These are phyloP conservation scores for Ormyrus thymus DNA, from an alignment of 2,888 invertebrate species.

Conservation along the genomic window DNA sequence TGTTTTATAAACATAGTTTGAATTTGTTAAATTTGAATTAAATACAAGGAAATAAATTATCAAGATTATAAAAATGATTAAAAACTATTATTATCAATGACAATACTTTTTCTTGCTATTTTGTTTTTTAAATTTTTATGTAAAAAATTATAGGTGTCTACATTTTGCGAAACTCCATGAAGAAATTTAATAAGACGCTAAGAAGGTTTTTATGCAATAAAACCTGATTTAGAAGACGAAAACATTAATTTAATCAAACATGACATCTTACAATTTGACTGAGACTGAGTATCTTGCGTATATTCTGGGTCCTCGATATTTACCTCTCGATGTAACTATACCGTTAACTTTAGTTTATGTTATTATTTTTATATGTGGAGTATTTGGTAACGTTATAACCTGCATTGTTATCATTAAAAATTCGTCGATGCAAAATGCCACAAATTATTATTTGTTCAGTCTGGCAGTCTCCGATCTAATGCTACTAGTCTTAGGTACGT, in stretches of 20 bases:
- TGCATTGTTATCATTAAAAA: constrained; percentile 90
- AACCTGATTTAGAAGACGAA: too few relatives aligned
- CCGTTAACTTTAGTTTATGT: constrained; percentile 84
- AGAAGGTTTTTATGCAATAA: too few relatives aligned
- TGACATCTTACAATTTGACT: constrained; percentile 65
- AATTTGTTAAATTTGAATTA: too few relatives aligned
- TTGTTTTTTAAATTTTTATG: too few relatives aligned
- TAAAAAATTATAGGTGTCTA: too few relatives aligned
- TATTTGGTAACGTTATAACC: constrained; percentile 89
- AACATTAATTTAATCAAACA: constrained; percentile 1
- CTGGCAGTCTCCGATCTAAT: constrained; percentile 90
- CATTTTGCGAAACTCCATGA: too few relatives aligned
- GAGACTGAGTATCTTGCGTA: constrained; percentile 70
- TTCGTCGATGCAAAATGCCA: constrained; percentile 90
- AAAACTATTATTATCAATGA: too few relatives aligned
- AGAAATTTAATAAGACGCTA: too few relatives aligned
- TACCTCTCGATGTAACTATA: constrained; percentile 69
- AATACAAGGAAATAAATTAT: too few relatives aligned
- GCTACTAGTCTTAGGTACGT: constrained; percentile 88
- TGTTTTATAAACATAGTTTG: too few relatives aligned
- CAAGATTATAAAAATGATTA: too few relatives aligned
- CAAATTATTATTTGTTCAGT: constrained; percentile 94
- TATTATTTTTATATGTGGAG: constrained; percentile 87
- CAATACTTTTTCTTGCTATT: too few relatives aligned
- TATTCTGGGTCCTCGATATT: constrained; percentile 74